Conservation (phyloP, 2,797 vertebrate genomes). For the Salarias fasciatus region DNA sequence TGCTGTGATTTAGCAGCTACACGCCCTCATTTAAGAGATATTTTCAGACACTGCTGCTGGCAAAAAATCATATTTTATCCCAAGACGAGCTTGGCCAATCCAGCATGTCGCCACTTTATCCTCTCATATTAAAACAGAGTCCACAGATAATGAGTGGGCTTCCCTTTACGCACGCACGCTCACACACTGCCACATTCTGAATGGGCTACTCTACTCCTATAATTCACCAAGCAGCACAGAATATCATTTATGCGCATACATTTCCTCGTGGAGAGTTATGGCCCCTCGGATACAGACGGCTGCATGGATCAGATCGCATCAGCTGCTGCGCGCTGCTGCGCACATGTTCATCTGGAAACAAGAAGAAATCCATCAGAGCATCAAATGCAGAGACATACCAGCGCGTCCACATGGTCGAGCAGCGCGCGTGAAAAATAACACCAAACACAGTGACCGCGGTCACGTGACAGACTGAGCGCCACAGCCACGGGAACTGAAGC, state of each 20-base stretch:
- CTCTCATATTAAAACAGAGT: slow-evolving; percentile 55
- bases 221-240: slow-evolving; percentile 59
- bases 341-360: slow-evolving; percentile 45
- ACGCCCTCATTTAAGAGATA: slow-evolving; percentile 30
- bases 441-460: not conserved
- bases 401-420: slow-evolving; percentile 1
- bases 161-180: slow-evolving; percentile 31
- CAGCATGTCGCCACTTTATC: slow-evolving; percentile 58
- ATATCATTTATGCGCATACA: slow-evolving; percentile 70
- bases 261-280: slow-evolving; percentile 62
- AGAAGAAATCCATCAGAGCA: slow-evolving; percentile 11
- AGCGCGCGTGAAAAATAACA: not conserved
- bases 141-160: slow-evolving; percentile 45
- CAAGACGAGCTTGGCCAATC: slow-evolving; percentile 20
- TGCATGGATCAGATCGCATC: slow-evolving; percentile 56
- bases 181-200: slow-evolving; percentile 20
- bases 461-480: too few relatives aligned
- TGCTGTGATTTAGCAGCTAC: slow-evolving; percentile 48
- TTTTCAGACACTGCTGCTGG: slow-evolving; percentile 33
- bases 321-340: slow-evolving; percentile 42
- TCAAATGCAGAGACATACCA: slow-evolving; percentile 1
- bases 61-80: slow-evolving; percentile 47
- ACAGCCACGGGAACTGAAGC: too few relatives aligned
- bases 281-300: slow-evolving; percentile 50
- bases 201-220: slow-evolving; percentile 60